Percentiles rank a stretch among this genome's conserved stretches.
Evolutionary conservation across 2,888 invertebrate species (phyloP).

Genomic region (Yponomeuta cagnagella): DNA sequence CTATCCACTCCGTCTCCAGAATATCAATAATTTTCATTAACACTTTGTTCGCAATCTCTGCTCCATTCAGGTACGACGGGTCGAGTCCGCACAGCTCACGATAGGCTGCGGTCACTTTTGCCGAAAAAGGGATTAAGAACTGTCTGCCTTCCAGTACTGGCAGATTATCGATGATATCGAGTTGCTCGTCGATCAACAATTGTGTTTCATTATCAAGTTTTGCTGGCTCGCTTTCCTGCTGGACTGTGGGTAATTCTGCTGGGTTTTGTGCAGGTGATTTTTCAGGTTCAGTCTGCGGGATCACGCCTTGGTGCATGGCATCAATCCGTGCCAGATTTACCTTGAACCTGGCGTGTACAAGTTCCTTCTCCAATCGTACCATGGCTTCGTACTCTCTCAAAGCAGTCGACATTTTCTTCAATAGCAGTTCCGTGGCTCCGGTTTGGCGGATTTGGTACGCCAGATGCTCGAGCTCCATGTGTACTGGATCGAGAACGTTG

Average conservation of each 20-base stretch:
- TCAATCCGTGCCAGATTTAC: neutral
- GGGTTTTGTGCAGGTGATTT: neutral
- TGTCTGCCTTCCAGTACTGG: neutral
- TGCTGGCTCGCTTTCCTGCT: neutral
- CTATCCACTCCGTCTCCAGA: neutral
- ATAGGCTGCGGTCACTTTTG: neutral
- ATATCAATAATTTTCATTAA: neutral
- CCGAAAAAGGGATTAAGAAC: neutral
- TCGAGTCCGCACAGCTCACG: neutral
- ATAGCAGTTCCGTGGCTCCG: neutral
- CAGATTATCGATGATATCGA: neutral
- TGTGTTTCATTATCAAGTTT: neutral
- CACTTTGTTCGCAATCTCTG: neutral
- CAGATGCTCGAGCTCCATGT: neutral
- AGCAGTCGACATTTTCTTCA: neutral
- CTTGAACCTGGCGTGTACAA: neutral
- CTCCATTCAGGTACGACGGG: neutral
- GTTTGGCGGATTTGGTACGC: neutral
- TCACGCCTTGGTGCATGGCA: neutral
- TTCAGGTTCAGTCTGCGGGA: neutral
- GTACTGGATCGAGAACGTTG: neutral
- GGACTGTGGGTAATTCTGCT: neutral
- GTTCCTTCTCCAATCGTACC: neutral
- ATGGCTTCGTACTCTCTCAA: conserved; percentile 2
- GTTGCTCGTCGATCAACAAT: neutral